These are phyloP conservation scores for Paguma larvata DNA, from an alignment of 2,797 vertebrate genomes.

Conservation along the genomic window DNA sequence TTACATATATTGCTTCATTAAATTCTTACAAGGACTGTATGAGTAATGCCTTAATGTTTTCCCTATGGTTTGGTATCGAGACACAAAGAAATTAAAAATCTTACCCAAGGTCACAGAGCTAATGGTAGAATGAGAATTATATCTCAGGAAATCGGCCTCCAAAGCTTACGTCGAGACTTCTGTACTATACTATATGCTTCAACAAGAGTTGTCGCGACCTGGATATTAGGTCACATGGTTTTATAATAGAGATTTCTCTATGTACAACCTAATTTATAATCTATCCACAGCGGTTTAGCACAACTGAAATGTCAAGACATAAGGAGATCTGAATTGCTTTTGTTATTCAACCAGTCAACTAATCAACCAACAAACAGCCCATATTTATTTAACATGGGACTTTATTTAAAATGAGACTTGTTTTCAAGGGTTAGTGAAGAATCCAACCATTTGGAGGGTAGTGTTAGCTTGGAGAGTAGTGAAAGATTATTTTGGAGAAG, in stretches of 20 bases:
- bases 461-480: not conserved
- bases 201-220: not conserved
- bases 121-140: not conserved
- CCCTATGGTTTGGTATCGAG: not conserved
- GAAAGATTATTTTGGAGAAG: not conserved
- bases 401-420: not conserved
- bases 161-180: not conserved
- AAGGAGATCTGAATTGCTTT: not conserved
- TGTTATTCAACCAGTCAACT: not conserved
- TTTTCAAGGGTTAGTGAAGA: not conserved
- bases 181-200: not conserved
- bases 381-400: not conserved
- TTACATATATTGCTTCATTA: constrained; percentile 43
- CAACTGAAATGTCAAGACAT: not conserved
- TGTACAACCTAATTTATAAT: not conserved
- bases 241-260: not conserved
- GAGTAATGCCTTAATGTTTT: not conserved
- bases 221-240: not conserved
- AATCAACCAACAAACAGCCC: not conserved
- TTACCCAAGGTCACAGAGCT: not conserved
- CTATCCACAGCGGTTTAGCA: not conserved
- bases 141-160: not conserved
- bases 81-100: not conserved
- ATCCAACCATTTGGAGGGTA: not conserved
- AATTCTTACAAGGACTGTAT: not conserved